Evolutionary conservation across 2,888 invertebrate genomes (phyloP), one percentile per base, ranked within the genome.

Genomic region (Parnassius glacialis): DNA sequence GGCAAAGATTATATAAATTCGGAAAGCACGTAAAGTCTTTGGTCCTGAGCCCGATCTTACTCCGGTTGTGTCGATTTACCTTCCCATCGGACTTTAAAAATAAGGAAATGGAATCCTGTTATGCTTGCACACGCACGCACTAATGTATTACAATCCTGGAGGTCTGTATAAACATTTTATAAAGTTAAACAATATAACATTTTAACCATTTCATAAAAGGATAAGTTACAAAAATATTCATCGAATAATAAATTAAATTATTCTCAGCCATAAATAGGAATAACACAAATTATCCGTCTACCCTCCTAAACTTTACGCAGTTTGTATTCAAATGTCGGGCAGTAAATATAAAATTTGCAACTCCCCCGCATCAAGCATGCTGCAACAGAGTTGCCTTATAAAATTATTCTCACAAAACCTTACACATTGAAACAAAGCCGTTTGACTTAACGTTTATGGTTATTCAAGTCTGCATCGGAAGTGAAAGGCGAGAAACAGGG

Each of bases 321-420:
- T 68, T 68, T 65, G 59, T 67, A 70, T 70, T 62, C 61, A 64
- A 70, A 68, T 67, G 61, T 54, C 42, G 62, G 43, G 61, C 57
- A 62, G 74, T 76, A 75, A 72, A 75, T 72, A 78, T 79, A 79
- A 83, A 84, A 83, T 85, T 84, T 83, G 79, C 84, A 85, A 83
- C 75, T 78, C 78, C 70, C 67, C 64, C 67, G 76, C 75, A 81
- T 57, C 52, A 57, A 57, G 52, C 56, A 58, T 13, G 57, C 45
- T 61, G 59, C 62, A 59, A 58, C 62, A 50, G 55, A 59, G 62
- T 55, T 59, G 62, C 59, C 47, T 58, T 54, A 58, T 83, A 78
- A 80, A 79, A 68, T 70, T 70, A 69, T 67, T 64, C 64, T 57
- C 59, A 67, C 57, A 75, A 59, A 55, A 63, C 59, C 62, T 56